phyloP scores from a whole-genome alignment of 2,888 invertebrate genomes.

The Drosophila anomalata region DNA sequence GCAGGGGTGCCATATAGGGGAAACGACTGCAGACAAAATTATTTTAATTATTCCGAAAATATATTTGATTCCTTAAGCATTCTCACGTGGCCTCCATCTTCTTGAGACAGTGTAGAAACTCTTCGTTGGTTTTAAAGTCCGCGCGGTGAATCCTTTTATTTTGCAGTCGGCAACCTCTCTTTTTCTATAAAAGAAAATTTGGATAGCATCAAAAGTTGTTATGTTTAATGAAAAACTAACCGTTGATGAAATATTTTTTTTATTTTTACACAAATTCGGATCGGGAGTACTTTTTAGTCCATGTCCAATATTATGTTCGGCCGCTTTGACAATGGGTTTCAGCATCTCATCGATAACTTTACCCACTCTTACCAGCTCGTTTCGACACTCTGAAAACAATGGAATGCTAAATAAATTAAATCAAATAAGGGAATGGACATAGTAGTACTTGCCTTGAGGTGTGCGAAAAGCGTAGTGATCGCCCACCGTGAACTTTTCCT shows the following conservation, averaged over 20 bases:
- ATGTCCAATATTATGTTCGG: constrained; percentile 54
- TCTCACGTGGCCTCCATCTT: constrained; percentile 76
- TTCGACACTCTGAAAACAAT: constrained; percentile 72
- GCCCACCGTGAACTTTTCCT: constrained; percentile 70
- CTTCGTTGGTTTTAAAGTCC: constrained; percentile 70
- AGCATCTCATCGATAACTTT: constrained; percentile 82
- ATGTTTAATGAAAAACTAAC: constrained; percentile 14
- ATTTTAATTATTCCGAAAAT: not conserved
- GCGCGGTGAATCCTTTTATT: constrained; percentile 54
- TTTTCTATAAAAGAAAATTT: constrained; percentile 11
- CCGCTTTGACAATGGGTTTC: constrained; percentile 67
- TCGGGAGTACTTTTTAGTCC: constrained; percentile 8
- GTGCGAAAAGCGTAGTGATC: constrained; percentile 82
- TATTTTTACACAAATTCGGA: constrained; percentile 23
- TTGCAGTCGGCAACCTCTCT: constrained; percentile 22
- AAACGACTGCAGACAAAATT: constrained; percentile 65
- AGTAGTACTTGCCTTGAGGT: constrained; percentile 74
- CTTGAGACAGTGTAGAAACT: constrained; percentile 77
- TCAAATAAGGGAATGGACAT: no score
- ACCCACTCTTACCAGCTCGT: constrained; percentile 80
- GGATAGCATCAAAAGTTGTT: not conserved
- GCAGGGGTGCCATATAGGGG: constrained; percentile 79
- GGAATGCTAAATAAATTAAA: not conserved
- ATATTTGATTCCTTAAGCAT: not conserved
- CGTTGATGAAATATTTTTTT: not conserved